phyloP scores from a whole-genome alignment of 2,888 invertebrate genomes.

The Heliconius cydno region DNA sequence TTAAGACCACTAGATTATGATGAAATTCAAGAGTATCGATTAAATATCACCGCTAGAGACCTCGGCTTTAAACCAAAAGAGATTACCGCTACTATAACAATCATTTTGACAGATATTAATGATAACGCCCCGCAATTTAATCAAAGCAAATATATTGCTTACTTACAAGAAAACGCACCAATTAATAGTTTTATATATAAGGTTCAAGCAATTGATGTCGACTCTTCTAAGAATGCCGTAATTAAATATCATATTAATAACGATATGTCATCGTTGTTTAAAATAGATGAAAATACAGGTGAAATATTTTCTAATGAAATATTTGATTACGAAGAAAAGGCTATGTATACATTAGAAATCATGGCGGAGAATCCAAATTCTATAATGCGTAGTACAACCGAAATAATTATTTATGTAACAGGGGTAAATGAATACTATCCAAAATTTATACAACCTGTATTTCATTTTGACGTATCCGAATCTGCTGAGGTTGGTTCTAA shows the following conservation, averaged over 20 bases:
- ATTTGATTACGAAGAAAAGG: slow-evolving; percentile 95
- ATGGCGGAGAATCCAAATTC: slow-evolving; percentile 95
- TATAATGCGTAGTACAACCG: slow-evolving; percentile 88
- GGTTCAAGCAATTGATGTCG: slow-evolving; percentile 91
- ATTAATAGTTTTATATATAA: slow-evolving; percentile 89
- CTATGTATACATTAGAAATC: slow-evolving; percentile 88
- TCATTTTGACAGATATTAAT: slow-evolving; percentile 95
- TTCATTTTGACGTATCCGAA: slow-evolving; percentile 96
- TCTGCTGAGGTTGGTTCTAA: slow-evolving; percentile 93
- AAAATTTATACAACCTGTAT: slow-evolving; percentile 93
- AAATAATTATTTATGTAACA: slow-evolving; percentile 89
- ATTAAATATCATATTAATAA: slow-evolving; percentile 92
- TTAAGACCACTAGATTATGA: slow-evolving; percentile 93
- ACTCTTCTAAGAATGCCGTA: slow-evolving; percentile 93
- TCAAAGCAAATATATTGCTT: slow-evolving; percentile 89
- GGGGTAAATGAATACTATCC: slow-evolving; percentile 96
- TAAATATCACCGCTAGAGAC: slow-evolving; percentile 95
- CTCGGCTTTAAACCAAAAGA: slow-evolving; percentile 90
- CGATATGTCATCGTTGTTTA: slow-evolving; percentile 89
- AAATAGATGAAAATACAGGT: slow-evolving; percentile 90
- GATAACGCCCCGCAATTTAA: slow-evolving; percentile 96
- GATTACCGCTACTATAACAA: slow-evolving; percentile 91
- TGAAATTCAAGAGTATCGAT: slow-evolving; percentile 90
- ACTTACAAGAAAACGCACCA: slow-evolving; percentile 92
- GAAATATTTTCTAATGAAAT: slow-evolving; percentile 88